Percentiles rank a stretch among this genome's conserved stretches.
Conservation (phyloP, 2,113 vertebrate species). For the Motacilla tschutschensis region DNA sequence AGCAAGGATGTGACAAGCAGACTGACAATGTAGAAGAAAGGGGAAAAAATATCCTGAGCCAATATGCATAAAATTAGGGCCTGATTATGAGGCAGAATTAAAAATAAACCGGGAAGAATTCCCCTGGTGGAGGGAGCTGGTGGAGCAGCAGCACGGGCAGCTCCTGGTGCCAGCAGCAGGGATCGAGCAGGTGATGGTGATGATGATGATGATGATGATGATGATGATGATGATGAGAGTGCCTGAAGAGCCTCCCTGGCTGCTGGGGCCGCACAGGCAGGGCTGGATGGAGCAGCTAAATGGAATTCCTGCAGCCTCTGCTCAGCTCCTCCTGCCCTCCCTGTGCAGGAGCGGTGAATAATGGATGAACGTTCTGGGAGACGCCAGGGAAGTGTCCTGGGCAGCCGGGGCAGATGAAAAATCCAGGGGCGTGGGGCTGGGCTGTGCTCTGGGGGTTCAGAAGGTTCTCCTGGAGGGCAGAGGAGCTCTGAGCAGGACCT, state of each 20-base stretch:
- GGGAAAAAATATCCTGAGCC: background rate
- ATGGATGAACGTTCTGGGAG: background rate
- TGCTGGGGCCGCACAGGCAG: background rate
- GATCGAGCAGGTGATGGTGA: background rate
- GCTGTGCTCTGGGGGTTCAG: background rate
- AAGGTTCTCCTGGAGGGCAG: background rate
- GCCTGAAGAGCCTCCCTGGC: background rate
- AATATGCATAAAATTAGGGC: background rate
- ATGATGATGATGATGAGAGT: background rate
- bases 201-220: background rate
- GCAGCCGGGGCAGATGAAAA: background rate
- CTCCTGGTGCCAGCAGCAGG: background rate
- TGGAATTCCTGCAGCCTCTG: background rate
- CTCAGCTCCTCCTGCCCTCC: background rate
- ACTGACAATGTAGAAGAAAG: slow-evolving; percentile 12
- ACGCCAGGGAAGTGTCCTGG: background rate
- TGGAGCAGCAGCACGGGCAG: background rate
- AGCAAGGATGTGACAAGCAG: slow-evolving; percentile 61
- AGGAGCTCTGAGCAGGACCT: background rate
- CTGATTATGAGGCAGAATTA: slow-evolving; percentile 21
- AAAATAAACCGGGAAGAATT: background rate
- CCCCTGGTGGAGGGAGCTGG: background rate
- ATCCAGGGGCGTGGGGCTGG: background rate
- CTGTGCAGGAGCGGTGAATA: background rate
- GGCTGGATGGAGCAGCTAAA: background rate